phyloP scores from a whole-genome alignment of 2,113 vertebrate species.

The Clupea harengus region DNA sequence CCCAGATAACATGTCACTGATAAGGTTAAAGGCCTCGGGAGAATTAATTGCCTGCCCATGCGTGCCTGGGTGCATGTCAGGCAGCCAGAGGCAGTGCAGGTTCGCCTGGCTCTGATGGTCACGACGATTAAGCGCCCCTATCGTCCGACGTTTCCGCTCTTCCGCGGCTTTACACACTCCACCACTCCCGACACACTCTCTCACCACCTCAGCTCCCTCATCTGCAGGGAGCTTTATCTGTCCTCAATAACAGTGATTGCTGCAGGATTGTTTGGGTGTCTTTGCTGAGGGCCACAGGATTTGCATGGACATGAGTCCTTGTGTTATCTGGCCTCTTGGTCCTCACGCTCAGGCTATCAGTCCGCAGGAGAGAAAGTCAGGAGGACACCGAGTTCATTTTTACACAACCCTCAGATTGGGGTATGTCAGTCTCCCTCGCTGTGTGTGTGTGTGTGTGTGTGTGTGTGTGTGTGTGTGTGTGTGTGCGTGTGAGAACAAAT shows the following conservation, averaged over 20 bases:
- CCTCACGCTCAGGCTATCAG: constrained; percentile 7
- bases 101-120: constrained; percentile 42
- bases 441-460: too few species aligned
- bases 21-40: constrained; percentile 44
- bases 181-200: neutral
- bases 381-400: neutral
- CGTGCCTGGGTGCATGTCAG: constrained; percentile 34
- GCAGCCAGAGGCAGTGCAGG: constrained; percentile 34
- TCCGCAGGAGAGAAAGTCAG: neutral
- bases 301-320: neutral
- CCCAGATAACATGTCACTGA: constrained; percentile 39
- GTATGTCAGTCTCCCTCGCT: too few species aligned
- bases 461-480: too few species aligned
- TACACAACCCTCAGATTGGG: neutral
- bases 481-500: neutral
- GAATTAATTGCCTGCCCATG: constrained; percentile 44
- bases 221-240: constrained; percentile 14
- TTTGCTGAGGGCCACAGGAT: constrained; percentile 36
- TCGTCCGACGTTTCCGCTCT: constrained; percentile 34
- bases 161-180: constrained; percentile 57
- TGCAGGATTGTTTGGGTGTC: constrained; percentile 36
- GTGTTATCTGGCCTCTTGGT: neutral
- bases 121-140: constrained; percentile 54
- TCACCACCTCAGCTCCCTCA: constrained; percentile 15
- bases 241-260: constrained; percentile 54